Conservation (phyloP, 2,113 vertebrate species). For the Dasyornis broadbenti region DNA sequence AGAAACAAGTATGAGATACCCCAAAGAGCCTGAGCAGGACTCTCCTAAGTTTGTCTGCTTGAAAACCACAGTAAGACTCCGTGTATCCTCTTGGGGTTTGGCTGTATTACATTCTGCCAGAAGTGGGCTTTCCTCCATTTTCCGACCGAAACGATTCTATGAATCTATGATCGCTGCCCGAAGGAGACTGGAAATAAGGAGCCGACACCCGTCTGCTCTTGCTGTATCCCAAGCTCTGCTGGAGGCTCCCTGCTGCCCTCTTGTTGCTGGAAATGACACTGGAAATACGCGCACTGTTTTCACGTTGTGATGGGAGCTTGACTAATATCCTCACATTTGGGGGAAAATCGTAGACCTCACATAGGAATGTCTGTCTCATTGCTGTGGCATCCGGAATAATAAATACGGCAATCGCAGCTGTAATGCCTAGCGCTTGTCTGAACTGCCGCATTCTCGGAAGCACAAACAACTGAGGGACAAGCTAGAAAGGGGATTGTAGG, state of each 20-base stretch:
- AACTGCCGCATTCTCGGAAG: neutral
- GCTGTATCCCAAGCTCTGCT: neutral
- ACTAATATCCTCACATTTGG: slow-evolving; percentile 13
- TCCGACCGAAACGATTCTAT: neutral
- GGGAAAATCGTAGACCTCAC: slow-evolving; percentile 5
- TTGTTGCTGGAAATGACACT: slow-evolving; percentile 32
- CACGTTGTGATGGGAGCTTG: neutral
- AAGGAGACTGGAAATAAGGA: neutral
- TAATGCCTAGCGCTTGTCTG: neutral
- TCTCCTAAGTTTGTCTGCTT: neutral
- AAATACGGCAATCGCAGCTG: neutral
- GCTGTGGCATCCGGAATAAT: slow-evolving; percentile 34
- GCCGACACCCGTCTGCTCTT: neutral
- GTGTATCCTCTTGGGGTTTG: neutral
- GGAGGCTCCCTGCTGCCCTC: slow-evolving; percentile 63
- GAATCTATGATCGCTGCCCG: neutral
- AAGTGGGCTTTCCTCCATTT: neutral
- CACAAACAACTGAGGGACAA: neutral
- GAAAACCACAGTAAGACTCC: neutral
- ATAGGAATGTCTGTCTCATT: slow-evolving; percentile 34
- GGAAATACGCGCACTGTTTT: neutral
- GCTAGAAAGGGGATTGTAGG: neutral
- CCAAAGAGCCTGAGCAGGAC: neutral
- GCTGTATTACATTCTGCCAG: neutral
- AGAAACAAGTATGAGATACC: neutral